Conservation (phyloP, 1,140 invertebrate genomes). For the Seison nebaliae region DNA sequence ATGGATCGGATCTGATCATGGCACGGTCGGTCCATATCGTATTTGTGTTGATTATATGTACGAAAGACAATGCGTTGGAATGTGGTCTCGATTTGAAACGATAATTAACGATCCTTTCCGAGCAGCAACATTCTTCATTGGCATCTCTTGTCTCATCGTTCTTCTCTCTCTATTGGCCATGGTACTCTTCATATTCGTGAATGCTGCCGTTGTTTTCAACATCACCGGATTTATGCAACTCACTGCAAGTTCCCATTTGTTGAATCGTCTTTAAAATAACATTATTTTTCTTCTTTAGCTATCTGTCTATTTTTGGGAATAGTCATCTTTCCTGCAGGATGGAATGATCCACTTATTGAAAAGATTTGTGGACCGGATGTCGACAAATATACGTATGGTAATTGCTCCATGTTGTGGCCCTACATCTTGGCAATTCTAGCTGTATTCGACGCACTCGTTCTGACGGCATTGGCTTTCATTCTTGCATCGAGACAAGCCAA, state of each 20-base stretch:
- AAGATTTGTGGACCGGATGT: constrained; percentile 56
- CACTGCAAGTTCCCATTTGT: constrained; percentile 53
- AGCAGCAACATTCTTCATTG: constrained; percentile 56
- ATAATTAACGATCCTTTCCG: constrained; percentile 3
- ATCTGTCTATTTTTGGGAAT: constrained; percentile 34
- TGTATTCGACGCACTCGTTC: constrained; percentile 57
- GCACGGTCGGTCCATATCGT: no score
- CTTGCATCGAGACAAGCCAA: constrained; percentile 41
- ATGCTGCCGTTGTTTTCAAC: constrained; percentile 63
- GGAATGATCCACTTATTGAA: constrained; percentile 51
- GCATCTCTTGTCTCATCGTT: constrained; percentile 51
- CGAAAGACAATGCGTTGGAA: constrained; percentile 12
- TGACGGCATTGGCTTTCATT: constrained; percentile 68
- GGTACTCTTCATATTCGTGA: constrained; percentile 71
- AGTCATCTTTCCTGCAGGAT: constrained; percentile 65
- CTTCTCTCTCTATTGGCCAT: constrained; percentile 48
- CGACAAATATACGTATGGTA: constrained; percentile 43
- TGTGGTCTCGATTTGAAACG: constrained; percentile 12
- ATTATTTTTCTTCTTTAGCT: constrained; percentile 16
- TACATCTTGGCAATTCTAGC: constrained; percentile 70
- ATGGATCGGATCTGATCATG: no score
- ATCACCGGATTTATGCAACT: constrained; percentile 74
- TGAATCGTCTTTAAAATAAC: constrained; percentile 1
- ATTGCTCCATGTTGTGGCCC: constrained; percentile 71
- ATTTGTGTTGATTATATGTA: no score